Evolutionary conservation across 1,140 invertebrate species (phyloP).

Genomic region (Drosophila cardini): DNA sequence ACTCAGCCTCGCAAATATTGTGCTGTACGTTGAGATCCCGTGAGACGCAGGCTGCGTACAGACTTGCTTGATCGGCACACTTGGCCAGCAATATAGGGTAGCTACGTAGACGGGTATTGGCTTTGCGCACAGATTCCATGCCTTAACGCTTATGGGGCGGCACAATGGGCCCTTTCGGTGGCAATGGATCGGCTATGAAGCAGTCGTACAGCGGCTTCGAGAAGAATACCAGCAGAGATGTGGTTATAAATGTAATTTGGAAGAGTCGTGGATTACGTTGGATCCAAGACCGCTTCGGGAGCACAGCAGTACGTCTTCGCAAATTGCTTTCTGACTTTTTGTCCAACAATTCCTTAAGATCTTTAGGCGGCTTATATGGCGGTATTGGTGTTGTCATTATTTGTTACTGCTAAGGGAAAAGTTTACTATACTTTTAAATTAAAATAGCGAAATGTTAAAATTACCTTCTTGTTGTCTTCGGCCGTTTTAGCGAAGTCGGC

Average conservation of each 20-base stretch:
- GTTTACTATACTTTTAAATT: background rate
- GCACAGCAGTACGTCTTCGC: constrained; percentile 70
- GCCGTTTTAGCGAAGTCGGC: constrained; percentile 5
- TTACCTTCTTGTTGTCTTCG: constrained; percentile 6
- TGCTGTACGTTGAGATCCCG: constrained; percentile 89
- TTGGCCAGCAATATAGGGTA: constrained; percentile 90
- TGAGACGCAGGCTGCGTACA: constrained; percentile 92
- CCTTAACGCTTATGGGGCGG: constrained; percentile 81
- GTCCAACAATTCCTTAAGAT: constrained; percentile 67
- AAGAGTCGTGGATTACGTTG: constrained; percentile 86
- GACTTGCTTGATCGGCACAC: constrained; percentile 88
- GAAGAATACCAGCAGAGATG: constrained; percentile 87
- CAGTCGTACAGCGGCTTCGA: constrained; percentile 90
- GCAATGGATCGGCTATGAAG: constrained; percentile 85
- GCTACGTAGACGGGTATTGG: constrained; percentile 88
- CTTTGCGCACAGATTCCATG: constrained; percentile 93
- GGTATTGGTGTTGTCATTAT: constrained; percentile 71
- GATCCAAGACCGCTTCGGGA: constrained; percentile 83
- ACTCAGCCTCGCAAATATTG: constrained; percentile 90
- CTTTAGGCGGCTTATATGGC: constrained; percentile 69
- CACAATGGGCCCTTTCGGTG: constrained; percentile 59
- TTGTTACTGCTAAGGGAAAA: constrained; percentile 26
- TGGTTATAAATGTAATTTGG: constrained; percentile 84
- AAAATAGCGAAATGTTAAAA: background rate
- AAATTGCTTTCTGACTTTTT: constrained; percentile 57